These are phyloP conservation scores for Pandion haliaetus DNA, from an alignment of 2,113 vertebrate species.

Conservation along the genomic window DNA sequence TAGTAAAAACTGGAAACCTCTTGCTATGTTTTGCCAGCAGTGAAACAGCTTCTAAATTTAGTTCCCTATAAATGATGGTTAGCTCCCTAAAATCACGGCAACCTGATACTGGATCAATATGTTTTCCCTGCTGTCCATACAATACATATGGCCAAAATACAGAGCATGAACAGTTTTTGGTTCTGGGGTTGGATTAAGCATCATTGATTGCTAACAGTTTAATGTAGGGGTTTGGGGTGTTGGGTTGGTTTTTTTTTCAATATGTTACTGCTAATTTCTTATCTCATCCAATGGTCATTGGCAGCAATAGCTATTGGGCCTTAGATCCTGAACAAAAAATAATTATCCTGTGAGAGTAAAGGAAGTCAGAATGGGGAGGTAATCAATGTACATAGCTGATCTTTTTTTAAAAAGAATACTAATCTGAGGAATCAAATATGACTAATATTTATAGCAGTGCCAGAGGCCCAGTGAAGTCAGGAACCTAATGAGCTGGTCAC, in stretches of 20 bases:
- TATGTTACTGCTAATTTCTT: background rate
- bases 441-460: background rate
- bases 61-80: background rate
- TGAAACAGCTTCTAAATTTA: background rate
- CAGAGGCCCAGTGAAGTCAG: background rate
- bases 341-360: background rate
- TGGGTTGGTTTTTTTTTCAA: background rate
- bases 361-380: background rate
- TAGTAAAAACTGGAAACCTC: background rate
- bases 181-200: background rate
- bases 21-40: background rate
- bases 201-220: background rate
- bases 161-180: background rate
- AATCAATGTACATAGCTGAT: background rate
- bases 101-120: background rate
- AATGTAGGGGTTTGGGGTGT: background rate
- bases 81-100: background rate
- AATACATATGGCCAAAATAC: background rate
- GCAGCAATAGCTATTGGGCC: background rate
- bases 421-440: background rate
- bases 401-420: background rate
- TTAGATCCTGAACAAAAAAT: background rate
- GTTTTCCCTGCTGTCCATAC: background rate
- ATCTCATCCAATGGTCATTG: background rate
- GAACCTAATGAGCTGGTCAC: background rate